These are phyloP conservation scores for Platyura marginata DNA, from an alignment of 1,140 invertebrate species.

Conservation along the genomic window DNA sequence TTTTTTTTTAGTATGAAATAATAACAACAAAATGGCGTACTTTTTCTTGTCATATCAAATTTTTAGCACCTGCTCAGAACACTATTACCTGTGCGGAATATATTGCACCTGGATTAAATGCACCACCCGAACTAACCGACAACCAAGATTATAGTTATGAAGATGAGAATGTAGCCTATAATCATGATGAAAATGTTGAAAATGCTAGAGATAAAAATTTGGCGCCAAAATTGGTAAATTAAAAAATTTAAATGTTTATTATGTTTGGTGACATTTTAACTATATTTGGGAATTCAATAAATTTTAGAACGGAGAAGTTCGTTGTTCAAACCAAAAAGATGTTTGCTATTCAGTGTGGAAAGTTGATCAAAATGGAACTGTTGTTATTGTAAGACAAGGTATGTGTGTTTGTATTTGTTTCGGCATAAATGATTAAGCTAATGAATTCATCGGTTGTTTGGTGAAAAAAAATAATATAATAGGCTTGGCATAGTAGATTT, in stretches of 20 bases:
- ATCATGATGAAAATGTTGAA: not conserved
- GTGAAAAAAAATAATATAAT: too few species aligned
- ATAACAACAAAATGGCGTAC: too few species aligned
- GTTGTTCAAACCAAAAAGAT: not conserved
- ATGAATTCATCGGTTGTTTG: too few species aligned
- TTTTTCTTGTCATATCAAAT: constrained; percentile 52
- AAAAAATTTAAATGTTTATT: not conserved
- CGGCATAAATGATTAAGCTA: too few species aligned
- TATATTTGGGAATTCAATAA: not conserved
- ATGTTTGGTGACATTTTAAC: not conserved
- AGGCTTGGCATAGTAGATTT: too few species aligned
- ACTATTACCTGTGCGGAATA: not conserved
- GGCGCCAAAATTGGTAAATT: not conserved
- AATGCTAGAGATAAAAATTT: not conserved
- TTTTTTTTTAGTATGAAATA: too few species aligned
- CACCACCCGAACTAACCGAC: not conserved
- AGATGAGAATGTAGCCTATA: not conserved
- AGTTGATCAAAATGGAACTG: not conserved
- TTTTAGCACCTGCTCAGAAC: not conserved
- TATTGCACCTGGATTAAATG: not conserved
- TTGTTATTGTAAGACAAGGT: not conserved
- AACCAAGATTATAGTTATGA: not conserved
- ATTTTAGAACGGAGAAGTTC: not conserved
- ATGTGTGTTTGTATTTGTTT: too few species aligned
- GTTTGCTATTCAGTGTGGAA: not conserved